These are phyloP conservation scores for Mycalesis mineus DNA, from an alignment of 2,888 invertebrate species.

Conservation along the genomic window DNA sequence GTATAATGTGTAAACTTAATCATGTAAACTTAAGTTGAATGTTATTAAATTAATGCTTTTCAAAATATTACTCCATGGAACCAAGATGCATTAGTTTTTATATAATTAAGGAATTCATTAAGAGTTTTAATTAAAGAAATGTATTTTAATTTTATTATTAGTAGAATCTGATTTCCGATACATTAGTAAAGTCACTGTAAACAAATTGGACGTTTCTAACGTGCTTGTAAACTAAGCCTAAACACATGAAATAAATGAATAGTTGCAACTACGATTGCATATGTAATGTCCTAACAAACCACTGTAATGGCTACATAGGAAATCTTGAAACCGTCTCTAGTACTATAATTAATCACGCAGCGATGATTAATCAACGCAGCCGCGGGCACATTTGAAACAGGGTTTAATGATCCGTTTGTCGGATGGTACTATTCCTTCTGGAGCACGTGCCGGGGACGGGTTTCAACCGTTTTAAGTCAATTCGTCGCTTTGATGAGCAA, in stretches of 20 bases:
- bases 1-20: no score
- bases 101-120: no score
- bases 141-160: no score
- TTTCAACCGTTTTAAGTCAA: constrained; percentile 50
- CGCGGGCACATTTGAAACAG: constrained; percentile 59
- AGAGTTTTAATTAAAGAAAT: no score
- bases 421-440: constrained; percentile 54
- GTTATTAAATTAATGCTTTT: no score
- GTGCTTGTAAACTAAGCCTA: no score
- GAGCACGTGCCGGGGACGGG: constrained; percentile 51
- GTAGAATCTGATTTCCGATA: no score
- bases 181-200: no score
- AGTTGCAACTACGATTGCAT: background rate
- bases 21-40: no score
- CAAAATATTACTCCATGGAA: no score
- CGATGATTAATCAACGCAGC: constrained; percentile 67
- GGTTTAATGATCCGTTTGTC: constrained; percentile 68
- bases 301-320: background rate
- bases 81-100: no score
- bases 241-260: background rate
- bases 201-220: no score
- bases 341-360: constrained; percentile 54
- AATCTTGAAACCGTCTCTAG: background rate
- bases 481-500: constrained; percentile 43
- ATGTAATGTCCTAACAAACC: background rate